Percentiles rank a stretch among this genome's conserved stretches.
phyloP scores from a whole-genome alignment of 1,140 invertebrate species.

The Dendrolimus punctatus region DNA sequence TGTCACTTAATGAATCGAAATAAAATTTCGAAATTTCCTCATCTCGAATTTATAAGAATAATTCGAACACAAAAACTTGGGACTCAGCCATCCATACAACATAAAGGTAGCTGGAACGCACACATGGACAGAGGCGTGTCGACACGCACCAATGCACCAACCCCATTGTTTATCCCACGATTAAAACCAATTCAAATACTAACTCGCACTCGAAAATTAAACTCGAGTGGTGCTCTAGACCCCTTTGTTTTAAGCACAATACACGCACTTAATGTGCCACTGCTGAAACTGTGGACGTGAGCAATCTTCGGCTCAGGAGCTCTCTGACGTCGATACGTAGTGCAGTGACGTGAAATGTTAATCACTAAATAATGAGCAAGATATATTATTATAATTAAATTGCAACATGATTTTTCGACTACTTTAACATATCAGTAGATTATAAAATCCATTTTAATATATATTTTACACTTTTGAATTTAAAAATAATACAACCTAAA shows the following conservation, averaged over 20 bases:
- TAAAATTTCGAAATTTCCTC: too few species aligned
- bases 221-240: slow-evolving; percentile 52
- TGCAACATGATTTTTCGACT: too few species aligned
- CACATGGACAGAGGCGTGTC: slow-evolving; percentile 53
- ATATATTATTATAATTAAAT: neutral
- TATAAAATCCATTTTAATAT: too few species aligned
- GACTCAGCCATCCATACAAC: neutral
- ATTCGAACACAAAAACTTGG: slow-evolving; percentile 2
- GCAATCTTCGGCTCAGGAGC: too few species aligned
- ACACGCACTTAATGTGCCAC: slow-evolving; percentile 30
- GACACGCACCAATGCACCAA: slow-evolving; percentile 36
- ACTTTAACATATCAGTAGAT: too few species aligned
- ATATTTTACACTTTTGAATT: too few species aligned
- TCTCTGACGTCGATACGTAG: too few species aligned
- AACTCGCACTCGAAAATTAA: slow-evolving; percentile 69
- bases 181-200: slow-evolving; percentile 68
- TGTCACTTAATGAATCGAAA: too few species aligned
- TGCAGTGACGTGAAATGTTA: slow-evolving; percentile 3
- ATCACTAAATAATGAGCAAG: slow-evolving; percentile 8
- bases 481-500: too few species aligned
- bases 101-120: slow-evolving; percentile 12
- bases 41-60: neutral
- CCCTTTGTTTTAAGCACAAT: slow-evolving; percentile 66
- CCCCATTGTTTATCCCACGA: slow-evolving; percentile 68
- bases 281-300: slow-evolving; percentile 1